phyloP scores from a whole-genome alignment of 2,888 invertebrate species.

The Tribolium freemani region DNA sequence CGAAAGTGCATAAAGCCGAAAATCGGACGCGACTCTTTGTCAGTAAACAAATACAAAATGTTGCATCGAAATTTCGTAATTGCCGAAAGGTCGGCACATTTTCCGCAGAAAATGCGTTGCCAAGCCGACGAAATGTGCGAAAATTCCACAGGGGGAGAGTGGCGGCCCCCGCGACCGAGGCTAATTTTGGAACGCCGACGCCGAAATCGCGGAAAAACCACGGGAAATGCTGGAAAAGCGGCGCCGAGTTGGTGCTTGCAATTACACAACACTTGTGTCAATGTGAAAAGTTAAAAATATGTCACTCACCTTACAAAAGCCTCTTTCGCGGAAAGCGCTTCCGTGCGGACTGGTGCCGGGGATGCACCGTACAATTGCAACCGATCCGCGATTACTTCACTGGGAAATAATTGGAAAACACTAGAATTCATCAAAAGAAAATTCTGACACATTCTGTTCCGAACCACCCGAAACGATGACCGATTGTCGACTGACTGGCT shows the following conservation, averaged over 20 bases:
- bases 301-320: slow-evolving; percentile 67
- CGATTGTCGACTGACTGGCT: slow-evolving; percentile 69
- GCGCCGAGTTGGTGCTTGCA: slow-evolving; percentile 18
- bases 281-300: slow-evolving; percentile 62
- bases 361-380: slow-evolving; percentile 58
- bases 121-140: not conserved
- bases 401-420: slow-evolving; percentile 62
- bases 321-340: slow-evolving; percentile 57
- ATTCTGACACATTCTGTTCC: slow-evolving; percentile 69
- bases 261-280: slow-evolving; percentile 42
- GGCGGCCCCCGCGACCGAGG: slow-evolving; percentile 48
- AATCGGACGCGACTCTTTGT: slow-evolving; percentile 66
- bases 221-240: slow-evolving; percentile 24
- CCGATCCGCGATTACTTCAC: slow-evolving; percentile 60
- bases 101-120: slow-evolving; percentile 22
- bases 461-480: slow-evolving; percentile 66
- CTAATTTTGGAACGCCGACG: slow-evolving; percentile 63
- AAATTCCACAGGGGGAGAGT: not conserved
- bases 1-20: slow-evolving; percentile 63
- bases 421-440: slow-evolving; percentile 66
- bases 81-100: slow-evolving; percentile 16
- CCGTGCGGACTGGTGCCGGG: slow-evolving; percentile 57
- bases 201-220: slow-evolving; percentile 35
- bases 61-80: slow-evolving; percentile 57
- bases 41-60: slow-evolving; percentile 74